A percentile compares a stretch with the other conserved stretches of the same genome.
Conservation (phyloP, 2,113 vertebrate species). For the Caloenas nicobarica region DNA sequence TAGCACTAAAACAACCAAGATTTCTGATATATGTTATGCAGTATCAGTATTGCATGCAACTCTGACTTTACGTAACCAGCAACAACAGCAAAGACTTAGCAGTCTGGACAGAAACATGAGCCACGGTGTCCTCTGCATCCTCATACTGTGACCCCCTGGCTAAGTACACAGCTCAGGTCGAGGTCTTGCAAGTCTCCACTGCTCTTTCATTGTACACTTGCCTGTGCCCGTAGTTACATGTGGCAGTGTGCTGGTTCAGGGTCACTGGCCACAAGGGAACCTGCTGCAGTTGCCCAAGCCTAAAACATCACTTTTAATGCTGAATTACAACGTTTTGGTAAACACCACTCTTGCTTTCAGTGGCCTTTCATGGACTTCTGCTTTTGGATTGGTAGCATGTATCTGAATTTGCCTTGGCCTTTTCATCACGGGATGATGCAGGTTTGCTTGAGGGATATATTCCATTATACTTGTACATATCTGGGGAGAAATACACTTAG, state of each 20-base stretch:
- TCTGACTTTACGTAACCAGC: neutral
- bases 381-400: neutral
- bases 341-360: neutral
- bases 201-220: neutral
- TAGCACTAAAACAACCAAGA: neutral
- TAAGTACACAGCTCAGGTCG: neutral
- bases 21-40: neutral
- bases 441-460: neutral
- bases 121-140: neutral
- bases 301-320: neutral
- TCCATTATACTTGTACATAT: neutral
- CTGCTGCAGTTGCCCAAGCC: accelerated
- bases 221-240: accelerated
- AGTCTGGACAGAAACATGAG: neutral
- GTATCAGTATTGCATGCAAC: neutral
- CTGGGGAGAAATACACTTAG: neutral
- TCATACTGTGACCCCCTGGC: neutral
- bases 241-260: neutral
- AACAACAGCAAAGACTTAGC: neutral
- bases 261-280: neutral
- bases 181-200: neutral
- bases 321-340: neutral
- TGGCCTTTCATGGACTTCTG: neutral
- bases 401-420: conserved; percentile 9
- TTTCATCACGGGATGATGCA: neutral